phyloP scores from a whole-genome alignment of 2,797 vertebrate species.

The Phyllotis vaccarum region DNA sequence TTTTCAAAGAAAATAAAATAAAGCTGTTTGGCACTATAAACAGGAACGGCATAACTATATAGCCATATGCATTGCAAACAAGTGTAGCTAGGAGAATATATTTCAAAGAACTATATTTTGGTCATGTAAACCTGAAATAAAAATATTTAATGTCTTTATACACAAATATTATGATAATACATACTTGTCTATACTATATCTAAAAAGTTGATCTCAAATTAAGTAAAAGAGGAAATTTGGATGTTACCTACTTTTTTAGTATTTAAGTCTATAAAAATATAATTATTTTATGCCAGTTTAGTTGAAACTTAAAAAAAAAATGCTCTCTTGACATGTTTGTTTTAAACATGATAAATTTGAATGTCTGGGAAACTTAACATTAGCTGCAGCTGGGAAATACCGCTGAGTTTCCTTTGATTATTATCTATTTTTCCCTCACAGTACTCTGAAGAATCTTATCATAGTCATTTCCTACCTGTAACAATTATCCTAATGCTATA shows the following conservation, averaged over 20 bases:
- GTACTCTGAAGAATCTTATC: conserved; percentile 83
- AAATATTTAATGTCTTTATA: not conserved
- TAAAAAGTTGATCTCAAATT: conserved; percentile 70
- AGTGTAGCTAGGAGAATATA: conserved; percentile 24
- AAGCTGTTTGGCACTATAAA: conserved; percentile 9
- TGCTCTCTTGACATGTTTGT: conserved; percentile 85
- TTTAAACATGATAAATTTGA: conserved; percentile 88
- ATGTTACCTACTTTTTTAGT: conserved; percentile 68
- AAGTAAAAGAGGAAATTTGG: conserved; percentile 72
- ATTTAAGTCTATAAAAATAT: conserved; percentile 53
- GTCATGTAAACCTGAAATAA: conserved; percentile 55
- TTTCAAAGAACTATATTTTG: conserved; percentile 57
- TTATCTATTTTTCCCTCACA: conserved; percentile 53
- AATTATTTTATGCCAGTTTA: conserved; percentile 70
- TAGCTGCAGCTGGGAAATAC: conserved; percentile 84
- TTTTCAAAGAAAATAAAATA: conserved; percentile 71
- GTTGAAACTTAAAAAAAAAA: conserved; percentile 75
- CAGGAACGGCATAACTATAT: not conserved
- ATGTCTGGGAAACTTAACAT: conserved; percentile 81
- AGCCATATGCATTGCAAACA: conserved; percentile 47
- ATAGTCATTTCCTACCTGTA: conserved; percentile 87
- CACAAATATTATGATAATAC: conserved; percentile 37
- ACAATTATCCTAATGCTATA: conserved; percentile 81
- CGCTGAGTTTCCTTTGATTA: conserved; percentile 69
- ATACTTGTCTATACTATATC: conserved; percentile 45